Conservation (phyloP, 2,113 vertebrate genomes). For the Bujurquina vittata region DNA sequence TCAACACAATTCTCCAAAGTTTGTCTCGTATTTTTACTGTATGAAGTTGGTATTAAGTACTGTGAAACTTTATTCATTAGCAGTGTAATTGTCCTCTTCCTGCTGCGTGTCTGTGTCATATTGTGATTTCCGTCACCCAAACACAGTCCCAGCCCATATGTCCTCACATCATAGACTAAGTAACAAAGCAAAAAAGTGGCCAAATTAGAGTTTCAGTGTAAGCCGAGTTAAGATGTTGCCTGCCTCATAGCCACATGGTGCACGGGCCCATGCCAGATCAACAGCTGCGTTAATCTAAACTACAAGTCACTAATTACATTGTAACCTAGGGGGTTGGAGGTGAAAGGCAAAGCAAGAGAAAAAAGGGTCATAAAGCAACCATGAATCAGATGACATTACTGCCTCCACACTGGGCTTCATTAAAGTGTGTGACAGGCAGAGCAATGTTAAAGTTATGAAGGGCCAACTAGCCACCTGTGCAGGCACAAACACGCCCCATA, state of each 20-base stretch:
- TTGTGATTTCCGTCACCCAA: background rate
- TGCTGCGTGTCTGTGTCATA: background rate
- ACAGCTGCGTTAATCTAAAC: conserved; percentile 50
- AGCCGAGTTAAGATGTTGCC: conserved; percentile 25
- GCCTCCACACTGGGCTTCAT: conserved; percentile 46
- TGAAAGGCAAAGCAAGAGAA: background rate
- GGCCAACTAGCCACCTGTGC: background rate
- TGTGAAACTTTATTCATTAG: background rate
- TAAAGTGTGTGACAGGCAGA: conserved; percentile 56
- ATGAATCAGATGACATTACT: conserved; percentile 34
- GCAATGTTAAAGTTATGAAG: conserved; percentile 9
- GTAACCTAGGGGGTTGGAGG: conserved; percentile 5
- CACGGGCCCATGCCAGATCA: conserved; percentile 24
- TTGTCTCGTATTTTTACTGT: no score
- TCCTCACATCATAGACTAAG: conserved; percentile 14
- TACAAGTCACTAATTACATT: conserved; percentile 53
- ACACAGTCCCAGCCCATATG: background rate
- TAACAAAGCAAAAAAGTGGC: conserved; percentile 17
- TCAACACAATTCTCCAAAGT: no score
- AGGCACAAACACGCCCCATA: conserved; percentile 8
- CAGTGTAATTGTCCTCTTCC: background rate
- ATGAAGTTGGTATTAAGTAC: no score
- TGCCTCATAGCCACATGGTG: conserved; percentile 31
- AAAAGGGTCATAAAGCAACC: conserved; percentile 29
- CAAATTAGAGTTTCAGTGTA: conserved; percentile 4